Conservation (phyloP, 2,888 invertebrate species). For the Marasmarcha lunaedactyla region DNA sequence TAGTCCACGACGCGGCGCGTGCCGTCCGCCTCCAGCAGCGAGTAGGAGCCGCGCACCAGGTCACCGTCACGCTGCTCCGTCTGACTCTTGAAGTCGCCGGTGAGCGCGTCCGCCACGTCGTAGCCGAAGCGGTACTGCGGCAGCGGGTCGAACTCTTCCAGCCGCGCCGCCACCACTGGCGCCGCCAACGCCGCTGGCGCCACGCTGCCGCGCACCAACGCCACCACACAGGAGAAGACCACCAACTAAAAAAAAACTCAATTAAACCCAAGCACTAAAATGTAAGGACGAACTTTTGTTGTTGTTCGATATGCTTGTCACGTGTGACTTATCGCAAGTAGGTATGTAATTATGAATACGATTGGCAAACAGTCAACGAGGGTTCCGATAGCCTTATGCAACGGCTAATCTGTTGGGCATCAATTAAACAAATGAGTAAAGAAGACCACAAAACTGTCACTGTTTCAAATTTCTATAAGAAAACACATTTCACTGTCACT, state of each 20-base stretch:
- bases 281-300: no score
- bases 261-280: no score
- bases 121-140: slow-evolving; percentile 70
- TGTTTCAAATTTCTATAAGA: no score
- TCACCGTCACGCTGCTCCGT: slow-evolving; percentile 67
- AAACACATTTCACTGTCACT: slow-evolving; percentile 6
- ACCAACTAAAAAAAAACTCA: slow-evolving; percentile 37
- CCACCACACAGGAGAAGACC: slow-evolving; percentile 49
- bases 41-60: slow-evolving; percentile 57
- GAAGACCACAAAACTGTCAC: no score
- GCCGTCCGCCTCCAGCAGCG: slow-evolving; percentile 51
- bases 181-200: slow-evolving; percentile 34
- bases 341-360: no score
- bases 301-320: no score
- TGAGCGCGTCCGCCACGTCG: slow-evolving; percentile 50
- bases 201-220: slow-evolving; percentile 39
- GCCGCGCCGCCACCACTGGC: slow-evolving; percentile 34
- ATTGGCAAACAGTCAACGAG: no score
- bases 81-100: slow-evolving; percentile 59
- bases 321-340: no score
- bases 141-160: slow-evolving; percentile 62
- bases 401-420: no score
- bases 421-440: no score
- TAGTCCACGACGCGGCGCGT: slow-evolving; percentile 53
- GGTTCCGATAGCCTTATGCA: no score